Evolutionary conservation across 2,888 invertebrate genomes (phyloP).

Genomic region (Drosophila hawaiiensis): DNA sequence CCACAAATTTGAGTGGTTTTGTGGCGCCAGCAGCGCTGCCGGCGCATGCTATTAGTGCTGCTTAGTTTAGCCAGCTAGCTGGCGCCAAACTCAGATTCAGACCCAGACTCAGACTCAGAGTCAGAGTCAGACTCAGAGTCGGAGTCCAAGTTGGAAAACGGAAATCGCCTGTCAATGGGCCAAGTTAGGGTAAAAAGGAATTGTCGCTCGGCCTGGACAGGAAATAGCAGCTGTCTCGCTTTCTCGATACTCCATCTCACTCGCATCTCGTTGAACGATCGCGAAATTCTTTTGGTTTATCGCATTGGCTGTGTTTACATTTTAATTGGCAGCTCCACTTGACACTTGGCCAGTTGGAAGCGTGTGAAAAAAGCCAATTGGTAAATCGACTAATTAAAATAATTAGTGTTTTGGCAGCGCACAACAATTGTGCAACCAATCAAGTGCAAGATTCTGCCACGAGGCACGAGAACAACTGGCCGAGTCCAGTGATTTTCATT

Average conservation of each 20-base stretch:
- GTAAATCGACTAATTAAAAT: conserved; percentile 71
- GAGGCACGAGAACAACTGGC: background rate
- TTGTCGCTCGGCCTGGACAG: conserved; percentile 54
- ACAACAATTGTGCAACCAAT: conserved; percentile 50
- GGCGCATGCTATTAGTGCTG: conserved; percentile 54
- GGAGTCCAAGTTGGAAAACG: conserved; percentile 31
- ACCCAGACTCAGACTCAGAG: too few relatives aligned
- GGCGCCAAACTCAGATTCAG: conserved; percentile 52
- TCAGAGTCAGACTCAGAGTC: background rate
- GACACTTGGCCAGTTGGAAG: conserved; percentile 31
- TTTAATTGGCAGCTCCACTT: conserved; percentile 46
- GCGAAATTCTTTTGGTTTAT: conserved; percentile 18
- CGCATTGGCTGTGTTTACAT: conserved; percentile 43
- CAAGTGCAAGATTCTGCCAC: conserved; percentile 38
- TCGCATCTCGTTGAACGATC: conserved; percentile 6
- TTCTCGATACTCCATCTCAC: background rate
- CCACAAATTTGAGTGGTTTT: conserved; percentile 70
- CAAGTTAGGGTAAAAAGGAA: conserved; percentile 46
- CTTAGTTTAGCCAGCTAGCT: conserved; percentile 9
- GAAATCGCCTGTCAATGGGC: conserved; percentile 76
- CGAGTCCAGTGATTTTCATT: conserved; percentile 11
- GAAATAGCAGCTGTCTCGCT: conserved; percentile 40
- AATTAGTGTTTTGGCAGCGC: conserved; percentile 56
- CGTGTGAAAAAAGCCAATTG: conserved; percentile 61
- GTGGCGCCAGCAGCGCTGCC: conserved; percentile 71